Evolutionary conservation across 1,140 invertebrate genomes (phyloP).

Genomic region (Zeugodacus cucurbitae): DNA sequence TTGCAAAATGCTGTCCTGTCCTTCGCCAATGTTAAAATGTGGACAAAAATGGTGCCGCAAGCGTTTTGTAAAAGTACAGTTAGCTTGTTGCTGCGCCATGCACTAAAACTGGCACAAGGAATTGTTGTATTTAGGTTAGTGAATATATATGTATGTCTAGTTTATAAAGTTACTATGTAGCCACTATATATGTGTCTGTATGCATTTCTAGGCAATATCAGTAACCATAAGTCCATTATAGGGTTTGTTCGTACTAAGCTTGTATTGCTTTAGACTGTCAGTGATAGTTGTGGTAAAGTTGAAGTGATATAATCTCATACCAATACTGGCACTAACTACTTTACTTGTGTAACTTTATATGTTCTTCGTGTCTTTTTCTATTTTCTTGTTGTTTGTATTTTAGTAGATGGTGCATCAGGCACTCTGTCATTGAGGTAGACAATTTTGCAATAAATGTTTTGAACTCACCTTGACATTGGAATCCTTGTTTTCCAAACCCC

Average conservation of each 20-base stretch:
- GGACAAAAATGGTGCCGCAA: constrained; percentile 9
- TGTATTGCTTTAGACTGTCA: constrained; percentile 2
- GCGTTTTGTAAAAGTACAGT: too few relatives aligned
- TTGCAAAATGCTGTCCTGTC: neutral
- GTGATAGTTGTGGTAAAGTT: constrained; percentile 6
- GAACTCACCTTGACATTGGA: constrained; percentile 94
- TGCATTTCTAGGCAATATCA: too few relatives aligned
- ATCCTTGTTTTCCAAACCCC: constrained; percentile 98
- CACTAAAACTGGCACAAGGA: neutral
- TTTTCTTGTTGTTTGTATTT: neutral
- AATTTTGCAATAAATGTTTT: constrained; percentile 20
- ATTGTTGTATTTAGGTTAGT: too few relatives aligned
- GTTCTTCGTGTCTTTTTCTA: neutral
- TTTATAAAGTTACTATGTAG: too few relatives aligned
- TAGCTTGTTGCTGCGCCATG: neutral
- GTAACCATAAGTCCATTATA: neutral
- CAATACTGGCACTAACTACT: too few relatives aligned
- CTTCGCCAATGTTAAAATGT: neutral
- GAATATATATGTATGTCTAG: neutral
- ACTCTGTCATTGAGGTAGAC: neutral
- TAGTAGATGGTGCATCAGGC: too few relatives aligned
- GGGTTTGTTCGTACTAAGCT: neutral
- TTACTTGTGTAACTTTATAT: too few relatives aligned
- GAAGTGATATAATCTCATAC: too few relatives aligned
- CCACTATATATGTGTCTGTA: neutral